These are phyloP conservation scores for Sepiola atlantica DNA, from an alignment of 2,888 invertebrate genomes.

Conservation along the genomic window DNA sequence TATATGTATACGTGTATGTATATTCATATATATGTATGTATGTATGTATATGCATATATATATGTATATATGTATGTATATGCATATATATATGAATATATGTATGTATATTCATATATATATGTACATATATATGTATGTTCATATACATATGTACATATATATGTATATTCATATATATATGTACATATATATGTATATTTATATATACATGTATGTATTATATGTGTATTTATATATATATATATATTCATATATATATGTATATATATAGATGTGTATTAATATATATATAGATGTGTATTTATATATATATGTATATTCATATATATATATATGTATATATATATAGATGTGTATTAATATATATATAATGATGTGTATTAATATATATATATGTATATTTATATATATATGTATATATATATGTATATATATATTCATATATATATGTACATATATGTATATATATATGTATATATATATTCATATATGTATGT, in stretches of 20 bases:
- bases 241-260: no score
- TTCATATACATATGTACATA: neutral
- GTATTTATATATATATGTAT: no score
- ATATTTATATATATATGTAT: neutral
- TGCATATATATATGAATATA: neutral
- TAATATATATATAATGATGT: no score
- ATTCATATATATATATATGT: no score
- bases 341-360: no score
- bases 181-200: neutral
- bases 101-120: neutral
- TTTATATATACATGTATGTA: neutral
- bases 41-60: neutral
- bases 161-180: neutral
- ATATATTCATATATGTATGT: neutral
- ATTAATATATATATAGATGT: no score
- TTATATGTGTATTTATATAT: no score
- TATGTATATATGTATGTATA: neutral
- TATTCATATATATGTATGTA: neutral
- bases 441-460: neutral
- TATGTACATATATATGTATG: neutral
- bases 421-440: slow-evolving; percentile 17
- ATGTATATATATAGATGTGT: no score
- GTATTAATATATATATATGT: neutral
- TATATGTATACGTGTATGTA: neutral
- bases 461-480: neutral